Conservation (phyloP, 2,113 vertebrate species). For the Lates calcarifer region DNA sequence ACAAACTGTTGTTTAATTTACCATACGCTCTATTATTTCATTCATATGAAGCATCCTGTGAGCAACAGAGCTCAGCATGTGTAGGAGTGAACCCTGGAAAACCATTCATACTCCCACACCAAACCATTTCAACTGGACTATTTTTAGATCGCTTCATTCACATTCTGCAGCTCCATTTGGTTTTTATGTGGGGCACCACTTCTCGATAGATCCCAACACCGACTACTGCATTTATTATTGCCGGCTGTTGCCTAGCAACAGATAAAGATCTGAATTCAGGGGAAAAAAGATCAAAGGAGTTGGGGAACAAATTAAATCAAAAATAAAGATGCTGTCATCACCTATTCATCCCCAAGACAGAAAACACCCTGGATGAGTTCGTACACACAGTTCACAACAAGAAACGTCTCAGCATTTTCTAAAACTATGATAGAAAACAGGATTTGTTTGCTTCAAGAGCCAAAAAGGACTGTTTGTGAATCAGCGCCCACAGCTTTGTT, state of each 20-base stretch:
- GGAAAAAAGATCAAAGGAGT: slow-evolving; percentile 19
- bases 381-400: background rate
- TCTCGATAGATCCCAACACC: slow-evolving; percentile 39
- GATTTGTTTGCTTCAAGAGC: background rate
- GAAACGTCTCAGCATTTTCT: background rate
- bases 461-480: background rate
- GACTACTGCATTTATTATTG: slow-evolving; percentile 65
- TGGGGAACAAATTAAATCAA: slow-evolving; percentile 14
- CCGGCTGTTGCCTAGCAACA: slow-evolving; percentile 76
- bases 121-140: slow-evolving; percentile 66
- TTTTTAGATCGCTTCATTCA: slow-evolving; percentile 77
- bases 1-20: slow-evolving; percentile 11
- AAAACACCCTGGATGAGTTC: slow-evolving; percentile 10
- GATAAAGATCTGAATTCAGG: slow-evolving; percentile 51
- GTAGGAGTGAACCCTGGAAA: slow-evolving; percentile 61
- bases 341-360: slow-evolving; percentile 16
- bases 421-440: background rate
- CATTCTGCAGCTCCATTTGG: slow-evolving; percentile 69
- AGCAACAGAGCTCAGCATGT: background rate
- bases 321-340: slow-evolving; percentile 16
- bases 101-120: slow-evolving; percentile 69
- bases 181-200: slow-evolving; percentile 74
- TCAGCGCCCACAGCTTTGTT: background rate
- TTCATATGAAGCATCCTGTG: slow-evolving; percentile 24
- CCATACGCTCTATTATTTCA: background rate